phyloP scores from a whole-genome alignment of 2,113 vertebrate species.

The Hydrolagus affinis region DNA sequence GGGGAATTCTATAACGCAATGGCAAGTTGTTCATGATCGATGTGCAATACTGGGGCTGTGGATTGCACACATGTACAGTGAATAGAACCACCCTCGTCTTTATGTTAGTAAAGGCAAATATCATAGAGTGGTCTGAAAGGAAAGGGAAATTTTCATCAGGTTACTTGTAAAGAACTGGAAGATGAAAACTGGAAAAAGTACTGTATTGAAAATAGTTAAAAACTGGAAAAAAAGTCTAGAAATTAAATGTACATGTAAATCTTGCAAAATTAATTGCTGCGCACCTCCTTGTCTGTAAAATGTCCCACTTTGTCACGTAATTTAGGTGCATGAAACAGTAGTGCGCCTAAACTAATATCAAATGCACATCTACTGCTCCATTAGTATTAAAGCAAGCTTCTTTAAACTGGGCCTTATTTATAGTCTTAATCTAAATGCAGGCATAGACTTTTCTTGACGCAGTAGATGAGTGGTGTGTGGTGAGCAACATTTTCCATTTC shows the following conservation, averaged over 20 bases:
- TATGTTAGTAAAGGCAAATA: not conserved
- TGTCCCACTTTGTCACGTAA: not conserved
- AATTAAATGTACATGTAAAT: slow-evolving; percentile 10
- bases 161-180: not conserved
- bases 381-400: not conserved
- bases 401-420: not conserved
- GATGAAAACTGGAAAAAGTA: not conserved
- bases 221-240: not conserved
- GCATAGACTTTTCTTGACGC: not conserved
- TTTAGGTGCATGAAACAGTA: not conserved
- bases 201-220: not conserved
- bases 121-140: not conserved
- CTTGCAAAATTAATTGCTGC: not conserved
- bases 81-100: not conserved
- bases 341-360: not conserved
- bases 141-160: not conserved
- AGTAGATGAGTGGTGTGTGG: not conserved
- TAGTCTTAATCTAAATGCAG: not conserved
- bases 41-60: not conserved
- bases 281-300: slow-evolving; percentile 4
- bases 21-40: not conserved
- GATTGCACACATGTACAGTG: not conserved
- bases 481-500: not conserved
- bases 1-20: not conserved
- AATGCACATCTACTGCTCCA: not conserved